Evolutionary conservation across 2,888 invertebrate genomes (phyloP).

Genomic region (Drosophila fulvimacula): DNA sequence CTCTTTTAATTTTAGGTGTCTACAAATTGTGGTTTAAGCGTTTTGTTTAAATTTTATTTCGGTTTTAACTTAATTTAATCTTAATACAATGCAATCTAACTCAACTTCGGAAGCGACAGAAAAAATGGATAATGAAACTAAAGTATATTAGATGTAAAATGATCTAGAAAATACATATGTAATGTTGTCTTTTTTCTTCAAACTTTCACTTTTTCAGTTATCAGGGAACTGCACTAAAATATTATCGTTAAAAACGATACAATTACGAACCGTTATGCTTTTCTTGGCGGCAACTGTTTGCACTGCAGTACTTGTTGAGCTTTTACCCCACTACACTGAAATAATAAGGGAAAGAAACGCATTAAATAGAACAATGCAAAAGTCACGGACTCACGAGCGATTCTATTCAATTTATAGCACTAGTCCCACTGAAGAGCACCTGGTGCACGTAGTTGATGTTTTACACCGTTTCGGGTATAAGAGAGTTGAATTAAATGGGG

Average conservation of each 20-base stretch:
- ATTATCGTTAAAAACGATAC: constrained; percentile 30
- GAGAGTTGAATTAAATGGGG: constrained; percentile 86
- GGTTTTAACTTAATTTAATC: background rate
- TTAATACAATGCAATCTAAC: background rate
- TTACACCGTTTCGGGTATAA: constrained; percentile 91
- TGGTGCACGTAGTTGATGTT: constrained; percentile 91
- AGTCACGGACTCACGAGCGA: constrained; percentile 52
- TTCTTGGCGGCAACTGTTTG: constrained; percentile 67
- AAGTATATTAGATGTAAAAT: constrained; percentile 19
- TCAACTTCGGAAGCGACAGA: background rate
- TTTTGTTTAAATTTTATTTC: constrained; percentile 4
- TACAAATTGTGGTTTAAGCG: background rate
- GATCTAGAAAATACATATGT: background rate
- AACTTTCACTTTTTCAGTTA: constrained; percentile 66
- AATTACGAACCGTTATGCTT: constrained; percentile 63
- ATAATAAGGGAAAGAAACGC: constrained; percentile 21
- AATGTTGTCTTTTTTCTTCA: background rate
- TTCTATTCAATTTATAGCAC: constrained; percentile 88
- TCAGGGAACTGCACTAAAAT: constrained; percentile 13
- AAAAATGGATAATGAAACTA: constrained; percentile 4
- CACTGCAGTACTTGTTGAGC: constrained; percentile 70
- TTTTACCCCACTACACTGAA: constrained; percentile 52
- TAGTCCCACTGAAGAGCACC: constrained; percentile 86
- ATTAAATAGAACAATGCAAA: constrained; percentile 2
- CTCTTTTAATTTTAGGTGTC: background rate